A percentile compares a stretch with the other conserved stretches of the same genome.
phyloP scores from a whole-genome alignment of 2,797 vertebrate species.

The Macrochelys suwanniensis region DNA sequence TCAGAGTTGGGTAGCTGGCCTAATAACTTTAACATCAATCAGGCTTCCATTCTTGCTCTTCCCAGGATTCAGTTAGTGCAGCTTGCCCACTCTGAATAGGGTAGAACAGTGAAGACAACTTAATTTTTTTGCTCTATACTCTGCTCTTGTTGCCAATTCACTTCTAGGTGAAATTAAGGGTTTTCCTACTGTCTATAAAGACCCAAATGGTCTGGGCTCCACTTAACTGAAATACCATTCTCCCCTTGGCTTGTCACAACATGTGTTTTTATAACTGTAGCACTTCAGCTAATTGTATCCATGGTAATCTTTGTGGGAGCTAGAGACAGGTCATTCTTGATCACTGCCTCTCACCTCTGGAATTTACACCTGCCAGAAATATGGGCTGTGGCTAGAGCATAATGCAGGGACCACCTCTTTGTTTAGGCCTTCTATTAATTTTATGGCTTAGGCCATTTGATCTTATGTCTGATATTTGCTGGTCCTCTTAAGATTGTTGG shows the following conservation, averaged over 20 bases:
- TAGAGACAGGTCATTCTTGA: slow-evolving; percentile 9
- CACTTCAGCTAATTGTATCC: background rate
- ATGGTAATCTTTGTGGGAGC: background rate
- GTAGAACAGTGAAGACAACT: background rate
- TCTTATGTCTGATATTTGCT: background rate
- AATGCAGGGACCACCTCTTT: background rate
- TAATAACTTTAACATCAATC: background rate
- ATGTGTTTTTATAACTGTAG: background rate
- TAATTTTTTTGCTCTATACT: background rate
- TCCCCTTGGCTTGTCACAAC: background rate
- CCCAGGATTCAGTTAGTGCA: background rate
- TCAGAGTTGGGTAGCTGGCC: background rate
- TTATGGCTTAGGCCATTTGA: background rate
- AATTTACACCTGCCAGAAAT: background rate
- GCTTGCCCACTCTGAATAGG: background rate
- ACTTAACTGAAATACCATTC: background rate
- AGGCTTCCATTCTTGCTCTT: background rate
- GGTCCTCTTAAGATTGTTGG: background rate
- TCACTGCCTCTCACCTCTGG: background rate
- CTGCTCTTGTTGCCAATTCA: background rate
- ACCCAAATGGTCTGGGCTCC: background rate
- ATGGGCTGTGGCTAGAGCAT: background rate
- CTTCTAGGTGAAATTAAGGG: slow-evolving; percentile 8
- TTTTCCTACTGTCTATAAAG: background rate
- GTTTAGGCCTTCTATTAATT: background rate